phyloP scores from a whole-genome alignment of 2,113 vertebrate species.

The Platanista minor region DNA sequence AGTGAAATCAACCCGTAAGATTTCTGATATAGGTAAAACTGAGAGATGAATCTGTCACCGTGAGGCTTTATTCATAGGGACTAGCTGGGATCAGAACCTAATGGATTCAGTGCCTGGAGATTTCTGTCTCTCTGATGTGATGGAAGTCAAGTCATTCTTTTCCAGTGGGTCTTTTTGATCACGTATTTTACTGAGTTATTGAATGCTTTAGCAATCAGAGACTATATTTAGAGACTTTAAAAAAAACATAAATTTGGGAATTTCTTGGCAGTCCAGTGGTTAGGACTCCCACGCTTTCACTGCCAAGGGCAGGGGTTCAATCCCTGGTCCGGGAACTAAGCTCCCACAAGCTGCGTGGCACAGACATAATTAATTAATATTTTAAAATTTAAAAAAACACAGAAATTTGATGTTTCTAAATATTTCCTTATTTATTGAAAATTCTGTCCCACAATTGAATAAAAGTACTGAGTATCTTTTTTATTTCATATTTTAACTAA shows the following conservation, averaged over 20 bases:
- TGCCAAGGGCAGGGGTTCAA: background rate
- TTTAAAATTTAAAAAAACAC: background rate
- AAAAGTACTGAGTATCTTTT: background rate
- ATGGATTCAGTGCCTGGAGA: background rate
- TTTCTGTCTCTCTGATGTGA: background rate
- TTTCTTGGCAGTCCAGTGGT: background rate
- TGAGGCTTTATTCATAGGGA: background rate
- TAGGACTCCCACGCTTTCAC: background rate
- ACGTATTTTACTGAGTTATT: background rate
- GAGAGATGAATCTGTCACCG: background rate
- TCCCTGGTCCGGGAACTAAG: background rate
- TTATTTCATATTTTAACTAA: background rate
- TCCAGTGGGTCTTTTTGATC: background rate
- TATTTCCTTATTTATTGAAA: conserved; percentile 7
- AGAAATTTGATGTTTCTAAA: background rate
- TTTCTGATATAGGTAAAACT: background rate
- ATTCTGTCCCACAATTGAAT: background rate
- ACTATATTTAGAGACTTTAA: background rate
- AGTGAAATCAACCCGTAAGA: background rate
- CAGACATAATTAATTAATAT: background rate
- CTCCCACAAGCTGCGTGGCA: background rate
- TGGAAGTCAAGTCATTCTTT: background rate
- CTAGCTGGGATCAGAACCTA: background rate
- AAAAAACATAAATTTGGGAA: background rate
- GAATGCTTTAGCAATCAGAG: background rate